Conservation (phyloP, 2,888 invertebrate species). For the Dolichomitus sp. region DNA sequence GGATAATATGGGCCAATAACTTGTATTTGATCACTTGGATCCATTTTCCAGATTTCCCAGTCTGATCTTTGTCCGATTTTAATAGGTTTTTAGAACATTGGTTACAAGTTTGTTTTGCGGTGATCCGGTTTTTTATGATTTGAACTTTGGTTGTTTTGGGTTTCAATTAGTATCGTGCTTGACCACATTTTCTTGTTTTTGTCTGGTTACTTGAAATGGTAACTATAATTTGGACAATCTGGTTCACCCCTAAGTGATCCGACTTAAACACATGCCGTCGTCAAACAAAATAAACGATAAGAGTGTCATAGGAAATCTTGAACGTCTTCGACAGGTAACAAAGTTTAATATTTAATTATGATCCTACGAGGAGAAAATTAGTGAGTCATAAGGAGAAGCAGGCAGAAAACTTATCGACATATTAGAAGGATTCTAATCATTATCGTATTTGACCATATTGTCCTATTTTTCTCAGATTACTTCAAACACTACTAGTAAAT, state of each 20-base stretch:
- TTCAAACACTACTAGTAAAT: no score
- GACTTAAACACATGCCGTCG: background rate
- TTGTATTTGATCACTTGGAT: background rate
- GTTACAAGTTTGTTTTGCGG: background rate
- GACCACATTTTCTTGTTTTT: no score
- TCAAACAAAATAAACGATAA: background rate
- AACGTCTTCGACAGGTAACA: slow-evolving; percentile 77
- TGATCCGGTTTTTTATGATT: background rate
- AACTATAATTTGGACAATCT: no score
- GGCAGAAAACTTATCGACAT: no score
- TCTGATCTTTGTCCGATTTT: background rate
- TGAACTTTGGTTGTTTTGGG: background rate
- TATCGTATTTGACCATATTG: no score
- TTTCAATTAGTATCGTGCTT: background rate
- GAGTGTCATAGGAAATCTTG: slow-evolving; percentile 1
- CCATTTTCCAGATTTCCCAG: background rate
- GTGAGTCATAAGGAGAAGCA: no score
- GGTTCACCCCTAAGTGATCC: no score
- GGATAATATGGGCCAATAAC: background rate
- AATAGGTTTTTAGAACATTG: background rate
- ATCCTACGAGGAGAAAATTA: slow-evolving; percentile 8
- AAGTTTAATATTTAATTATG: slow-evolving; percentile 80
- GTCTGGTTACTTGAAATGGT: no score
- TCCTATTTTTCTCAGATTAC: no score
- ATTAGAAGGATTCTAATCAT: no score